A percentile compares a stretch with the other conserved stretches of the same genome.
Evolutionary conservation across 2,888 invertebrate species (phyloP).

Genomic region (Vanessa cardui): DNA sequence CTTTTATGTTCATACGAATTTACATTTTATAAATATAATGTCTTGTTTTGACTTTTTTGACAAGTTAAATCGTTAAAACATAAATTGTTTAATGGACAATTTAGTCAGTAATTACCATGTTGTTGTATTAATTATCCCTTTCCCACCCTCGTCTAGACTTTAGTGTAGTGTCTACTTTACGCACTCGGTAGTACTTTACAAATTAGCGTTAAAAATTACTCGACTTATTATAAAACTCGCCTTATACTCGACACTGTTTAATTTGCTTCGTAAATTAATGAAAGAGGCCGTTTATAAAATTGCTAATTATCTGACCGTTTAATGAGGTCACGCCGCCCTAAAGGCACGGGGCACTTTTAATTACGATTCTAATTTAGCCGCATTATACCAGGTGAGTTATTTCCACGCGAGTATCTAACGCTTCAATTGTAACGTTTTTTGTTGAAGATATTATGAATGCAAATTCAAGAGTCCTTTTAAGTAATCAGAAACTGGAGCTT

Average conservation of each 20-base stretch:
- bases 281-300: slow-evolving; percentile 74
- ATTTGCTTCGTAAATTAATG: slow-evolving; percentile 67
- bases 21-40: slow-evolving; percentile 6
- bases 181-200: slow-evolving; percentile 8
- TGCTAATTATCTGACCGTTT: slow-evolving; percentile 77
- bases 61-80: background rate
- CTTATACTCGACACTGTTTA: slow-evolving; percentile 40
- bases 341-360: slow-evolving; percentile 61
- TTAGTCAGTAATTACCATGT: background rate
- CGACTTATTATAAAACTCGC: slow-evolving; percentile 25
- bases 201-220: slow-evolving; percentile 21
- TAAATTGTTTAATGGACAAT: slow-evolving; percentile 2
- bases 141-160: slow-evolving; percentile 10
- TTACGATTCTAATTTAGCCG: slow-evolving; percentile 68
- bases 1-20: background rate
- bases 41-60: slow-evolving; percentile 5
- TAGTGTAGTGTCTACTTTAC: slow-evolving; percentile 7
- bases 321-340: slow-evolving; percentile 66
- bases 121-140: slow-evolving; percentile 5
- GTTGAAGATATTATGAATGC: background rate
- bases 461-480: slow-evolving; percentile 7
- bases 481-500: slow-evolving; percentile 13
- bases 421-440: slow-evolving; percentile 5
- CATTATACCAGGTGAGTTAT: slow-evolving; percentile 39
- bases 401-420: slow-evolving; percentile 10